Percentiles rank a stretch among this genome's conserved stretches.
phyloP scores from a whole-genome alignment of 2,888 invertebrate genomes.

The Trichacis sp. region DNA sequence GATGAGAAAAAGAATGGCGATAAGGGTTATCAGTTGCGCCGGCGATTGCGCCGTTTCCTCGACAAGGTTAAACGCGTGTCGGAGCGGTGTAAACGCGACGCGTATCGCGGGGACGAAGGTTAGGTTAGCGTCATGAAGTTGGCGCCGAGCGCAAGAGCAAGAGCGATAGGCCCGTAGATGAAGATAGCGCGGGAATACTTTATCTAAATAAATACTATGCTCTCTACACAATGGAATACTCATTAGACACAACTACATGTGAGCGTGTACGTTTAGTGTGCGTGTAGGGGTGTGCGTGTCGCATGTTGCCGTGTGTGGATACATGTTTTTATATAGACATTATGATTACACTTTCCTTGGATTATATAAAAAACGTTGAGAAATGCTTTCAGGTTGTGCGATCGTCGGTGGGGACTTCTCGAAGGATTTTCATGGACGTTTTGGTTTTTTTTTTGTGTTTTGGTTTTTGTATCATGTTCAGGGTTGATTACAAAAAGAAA shows the following conservation, averaged over 20 bases:
- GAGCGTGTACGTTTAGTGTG: conserved; percentile 11
- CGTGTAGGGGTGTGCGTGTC: conserved; percentile 16
- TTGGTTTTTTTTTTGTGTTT: no score
- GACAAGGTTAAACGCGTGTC: conserved; percentile 14
- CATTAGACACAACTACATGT: conserved; percentile 50
- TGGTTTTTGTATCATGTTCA: no score
- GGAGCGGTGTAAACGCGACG: no score
- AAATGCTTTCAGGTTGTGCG: conserved; percentile 19
- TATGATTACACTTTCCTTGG: conserved; percentile 27
- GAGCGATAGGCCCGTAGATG: conserved; percentile 29
- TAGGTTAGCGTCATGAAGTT: conserved; percentile 19
- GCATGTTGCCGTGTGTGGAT: conserved; percentile 16
- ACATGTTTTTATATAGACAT: conserved; percentile 23
- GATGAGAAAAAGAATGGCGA: neutral
- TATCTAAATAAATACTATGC: conserved; percentile 66
- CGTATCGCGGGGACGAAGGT: conserved; percentile 27
- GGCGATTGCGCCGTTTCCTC: conserved; percentile 15
- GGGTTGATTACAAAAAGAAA: no score
- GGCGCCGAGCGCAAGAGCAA: conserved; percentile 26
- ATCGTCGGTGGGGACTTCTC: conserved; percentile 9
- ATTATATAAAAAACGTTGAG: conserved; percentile 33
- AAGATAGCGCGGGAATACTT: conserved; percentile 50
- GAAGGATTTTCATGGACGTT: no score
- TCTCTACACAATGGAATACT: conserved; percentile 64
- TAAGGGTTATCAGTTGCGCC: conserved; percentile 17